Evolutionary conservation across 2,797 vertebrate genomes (phyloP).

Genomic region (Emys orbicularis): DNA sequence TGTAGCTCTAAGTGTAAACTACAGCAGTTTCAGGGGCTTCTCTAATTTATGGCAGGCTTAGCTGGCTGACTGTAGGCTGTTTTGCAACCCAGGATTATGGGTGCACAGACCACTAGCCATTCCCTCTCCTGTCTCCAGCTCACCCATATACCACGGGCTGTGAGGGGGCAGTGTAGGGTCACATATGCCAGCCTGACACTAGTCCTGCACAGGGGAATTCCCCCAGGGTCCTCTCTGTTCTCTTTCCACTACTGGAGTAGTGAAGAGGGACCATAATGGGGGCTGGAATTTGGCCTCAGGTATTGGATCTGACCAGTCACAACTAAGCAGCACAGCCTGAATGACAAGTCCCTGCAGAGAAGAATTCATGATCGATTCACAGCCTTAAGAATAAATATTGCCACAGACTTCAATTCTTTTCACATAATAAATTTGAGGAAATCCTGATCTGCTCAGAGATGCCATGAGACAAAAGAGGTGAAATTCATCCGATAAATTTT

Average conservation of each 20-base stretch:
- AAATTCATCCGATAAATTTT: neutral
- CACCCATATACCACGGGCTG: neutral
- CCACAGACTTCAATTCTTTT: constrained; percentile 51
- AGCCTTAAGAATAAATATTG: constrained; percentile 55
- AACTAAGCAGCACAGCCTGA: constrained; percentile 42
- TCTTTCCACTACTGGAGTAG: neutral
- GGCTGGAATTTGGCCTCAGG: constrained; percentile 26
- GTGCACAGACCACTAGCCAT: neutral
- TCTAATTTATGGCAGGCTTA: fast-evolving
- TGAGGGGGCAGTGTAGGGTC: neutral
- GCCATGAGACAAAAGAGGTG: neutral
- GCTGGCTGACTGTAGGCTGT: neutral
- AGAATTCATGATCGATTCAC: constrained; percentile 68
- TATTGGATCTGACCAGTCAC: constrained; percentile 16
- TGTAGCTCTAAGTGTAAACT: neutral
- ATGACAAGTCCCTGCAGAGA: constrained; percentile 40
- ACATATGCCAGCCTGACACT: neutral
- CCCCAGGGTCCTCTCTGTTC: neutral
- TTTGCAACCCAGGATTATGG: neutral
- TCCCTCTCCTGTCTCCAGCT: neutral
- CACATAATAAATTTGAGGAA: constrained; percentile 53
- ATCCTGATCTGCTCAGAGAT: constrained; percentile 1
- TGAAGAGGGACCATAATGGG: neutral
- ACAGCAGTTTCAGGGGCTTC: neutral
- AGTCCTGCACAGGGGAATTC: neutral